Evolutionary conservation across 2,888 invertebrate genomes (phyloP).

Genomic region (Acleris cristana): DNA sequence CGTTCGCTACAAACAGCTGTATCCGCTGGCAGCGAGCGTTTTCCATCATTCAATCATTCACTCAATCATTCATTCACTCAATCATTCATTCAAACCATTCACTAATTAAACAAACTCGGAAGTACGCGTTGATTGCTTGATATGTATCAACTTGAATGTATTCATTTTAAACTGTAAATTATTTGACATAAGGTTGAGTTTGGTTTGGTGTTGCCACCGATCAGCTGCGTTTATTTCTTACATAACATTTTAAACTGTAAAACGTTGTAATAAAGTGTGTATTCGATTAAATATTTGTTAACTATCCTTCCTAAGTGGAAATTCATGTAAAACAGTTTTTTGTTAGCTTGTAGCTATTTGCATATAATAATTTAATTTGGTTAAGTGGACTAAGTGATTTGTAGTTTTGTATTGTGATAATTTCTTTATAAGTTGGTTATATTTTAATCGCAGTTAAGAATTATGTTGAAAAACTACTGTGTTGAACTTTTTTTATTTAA

Average conservation of each 20-base stretch:
- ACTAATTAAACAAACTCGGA: slow-evolving; percentile 35
- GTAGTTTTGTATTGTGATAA: slow-evolving; percentile 5
- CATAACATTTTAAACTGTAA: slow-evolving; percentile 1
- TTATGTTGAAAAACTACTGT: too few relatives aligned
- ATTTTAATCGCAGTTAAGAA: neutral
- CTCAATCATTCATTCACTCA: slow-evolving; percentile 30
- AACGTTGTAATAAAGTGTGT: neutral
- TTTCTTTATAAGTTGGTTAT: neutral
- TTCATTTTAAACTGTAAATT: neutral
- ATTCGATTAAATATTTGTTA: neutral
- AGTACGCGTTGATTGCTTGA: slow-evolving; percentile 18
- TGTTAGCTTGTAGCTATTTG: slow-evolving; percentile 17
- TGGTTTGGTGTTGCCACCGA: neutral
- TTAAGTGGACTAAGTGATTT: slow-evolving; percentile 25
- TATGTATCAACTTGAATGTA: slow-evolving; percentile 1
- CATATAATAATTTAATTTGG: slow-evolving; percentile 34
- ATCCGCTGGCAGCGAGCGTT: slow-evolving; percentile 18
- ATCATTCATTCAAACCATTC: slow-evolving; percentile 35
- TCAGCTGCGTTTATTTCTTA: slow-evolving; percentile 2
- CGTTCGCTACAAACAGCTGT: slow-evolving; percentile 25
- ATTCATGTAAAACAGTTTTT: slow-evolving; percentile 35
- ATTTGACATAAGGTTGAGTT: neutral
- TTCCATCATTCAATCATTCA: slow-evolving; percentile 26
- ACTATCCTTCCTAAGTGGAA: slow-evolving; percentile 30
- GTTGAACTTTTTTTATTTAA: too few relatives aligned